Base-by-base conservation (phyloP, 1,140 invertebrate genomes). In the Magallana angulata region DNA sequence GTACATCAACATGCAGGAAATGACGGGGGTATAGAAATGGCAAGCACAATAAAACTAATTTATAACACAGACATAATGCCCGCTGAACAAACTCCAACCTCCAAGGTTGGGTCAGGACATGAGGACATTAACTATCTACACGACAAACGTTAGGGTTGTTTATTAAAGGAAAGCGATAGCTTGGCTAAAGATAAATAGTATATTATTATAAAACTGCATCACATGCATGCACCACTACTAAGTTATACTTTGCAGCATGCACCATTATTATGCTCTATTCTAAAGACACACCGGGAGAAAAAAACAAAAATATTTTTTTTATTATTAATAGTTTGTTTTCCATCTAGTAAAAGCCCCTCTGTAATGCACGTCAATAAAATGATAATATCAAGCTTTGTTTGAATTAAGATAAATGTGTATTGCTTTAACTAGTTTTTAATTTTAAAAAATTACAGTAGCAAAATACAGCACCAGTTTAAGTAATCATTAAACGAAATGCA, bases 401-500 rank as follows among this genome's bases (percentile, higher is more conserved):
- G 36, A 48, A 48, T 48, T 48, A 4, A 5, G 36, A 48, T 4
- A 48, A 5, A 5, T 2, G 62, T 16, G 3, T 64, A 7, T 64
- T 48, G 36, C 36, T 64, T 64, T 5, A 16, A 18, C 62, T 16
- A 18, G 14, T 18, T 64, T 64, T 18, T 7, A 3, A 16, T 16
- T 18, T 16, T 5, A 18, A 64, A 64, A 16, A 16, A 16, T 18
- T 16, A 64, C 14, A 18, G 7, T 64, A 16, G 14, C 14, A 64
- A 64, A 64, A 16, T 14, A 80, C 76, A 30, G 48, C 76, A 80
- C 24, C 30, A 80, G 57, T 64, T 6, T 16, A 14, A 64, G 14
- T 18, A 64, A 57, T 14, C 48, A 56, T 91, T 87, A 92, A 57
- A 93, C 85, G 88, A 93, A 93, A 89, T 93, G 93, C 71, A 93